Evolutionary conservation across 2,797 vertebrate genomes (phyloP), one percentile per base, ranked within the genome.

Genomic region (Enteromius anoplus): DNA sequence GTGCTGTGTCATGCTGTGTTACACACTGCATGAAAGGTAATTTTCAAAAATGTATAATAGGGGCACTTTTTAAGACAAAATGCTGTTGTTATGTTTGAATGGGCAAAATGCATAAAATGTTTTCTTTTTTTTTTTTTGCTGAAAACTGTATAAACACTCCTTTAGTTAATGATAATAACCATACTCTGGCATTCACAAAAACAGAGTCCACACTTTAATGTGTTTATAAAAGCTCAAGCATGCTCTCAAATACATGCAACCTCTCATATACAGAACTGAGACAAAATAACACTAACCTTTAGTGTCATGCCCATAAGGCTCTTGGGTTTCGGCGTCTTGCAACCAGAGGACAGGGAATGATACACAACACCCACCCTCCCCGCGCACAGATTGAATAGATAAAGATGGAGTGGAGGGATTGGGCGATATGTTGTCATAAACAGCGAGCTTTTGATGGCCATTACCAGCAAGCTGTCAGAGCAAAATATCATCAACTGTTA

Each of bases 401-500:
- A 75, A 42, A 66, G 60, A 73, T 66, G 53, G 34, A n/a, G 72
- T 77, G 47, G 17, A 83, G 64, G 53, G 23, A 58, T 75, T 47
- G 17, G 5, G 62, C 45, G 9, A 23, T 53, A 75, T 53, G 78
- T 86, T 86, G 70, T 79, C 78, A 75, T 82, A 73, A 78, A 65
- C 79, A 84, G 58, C 68, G 58, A 80, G 71, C 65, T 65, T 80
- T 49, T 77, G 82, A 84, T 78, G 75, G 80, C 55, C 76, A 80
- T 79, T 70, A 66, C 75, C 76, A 82, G 45, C 64, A 83, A 86
- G 75, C 85, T 87, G 85, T 84, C 84, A 65, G 80, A 80, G 72
- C 70, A 78, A 87, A 84, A 82, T 68, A 81, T 80, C 26, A 82
- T 88, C 51, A 75, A 68, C 55, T 58, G 77, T 78, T 84, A 42